phyloP scores from a whole-genome alignment of 2,888 invertebrate species.

The Agonopterix subpropinquella region DNA sequence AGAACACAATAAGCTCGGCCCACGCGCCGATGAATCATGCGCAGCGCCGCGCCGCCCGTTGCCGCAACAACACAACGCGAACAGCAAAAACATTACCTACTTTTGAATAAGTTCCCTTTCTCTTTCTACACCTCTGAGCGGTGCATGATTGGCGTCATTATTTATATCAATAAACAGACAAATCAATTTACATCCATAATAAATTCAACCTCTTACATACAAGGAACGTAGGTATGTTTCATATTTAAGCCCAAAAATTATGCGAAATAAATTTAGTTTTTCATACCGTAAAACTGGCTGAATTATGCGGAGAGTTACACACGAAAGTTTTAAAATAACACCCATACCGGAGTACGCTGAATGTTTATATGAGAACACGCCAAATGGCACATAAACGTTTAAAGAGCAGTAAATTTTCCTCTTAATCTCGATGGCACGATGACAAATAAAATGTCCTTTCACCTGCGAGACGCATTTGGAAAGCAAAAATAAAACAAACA shows the following conservation, averaged over 20 bases:
- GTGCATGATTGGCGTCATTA: slow-evolving; percentile 50
- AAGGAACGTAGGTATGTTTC: background rate
- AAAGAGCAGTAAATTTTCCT: slow-evolving; percentile 52
- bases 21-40: slow-evolving; percentile 70
- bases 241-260: background rate
- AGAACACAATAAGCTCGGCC: slow-evolving; percentile 65
- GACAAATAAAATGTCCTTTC: slow-evolving; percentile 60
- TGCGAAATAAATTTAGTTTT: slow-evolving; percentile 2
- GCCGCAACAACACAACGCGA: slow-evolving; percentile 47
- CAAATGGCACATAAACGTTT: slow-evolving; percentile 60
- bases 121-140: slow-evolving; percentile 68
- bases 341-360: slow-evolving; percentile 26
- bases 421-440: slow-evolving; percentile 44
- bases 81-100: slow-evolving; percentile 74
- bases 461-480: slow-evolving; percentile 38
- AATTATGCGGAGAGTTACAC: slow-evolving; percentile 9
- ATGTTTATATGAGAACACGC: slow-evolving; percentile 51
- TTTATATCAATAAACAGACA: slow-evolving; percentile 43
- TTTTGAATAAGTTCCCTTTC: slow-evolving; percentile 74
- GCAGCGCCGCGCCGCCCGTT: slow-evolving; percentile 23
- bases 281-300: slow-evolving; percentile 5
- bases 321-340: slow-evolving; percentile 42
- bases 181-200: slow-evolving; percentile 13
- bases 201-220: slow-evolving; percentile 16
- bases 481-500: slow-evolving; percentile 14